Percentiles rank a stretch among this genome's conserved stretches.
phyloP scores from a whole-genome alignment of 2,797 vertebrate species.

The Micropoecilia bifurca region DNA sequence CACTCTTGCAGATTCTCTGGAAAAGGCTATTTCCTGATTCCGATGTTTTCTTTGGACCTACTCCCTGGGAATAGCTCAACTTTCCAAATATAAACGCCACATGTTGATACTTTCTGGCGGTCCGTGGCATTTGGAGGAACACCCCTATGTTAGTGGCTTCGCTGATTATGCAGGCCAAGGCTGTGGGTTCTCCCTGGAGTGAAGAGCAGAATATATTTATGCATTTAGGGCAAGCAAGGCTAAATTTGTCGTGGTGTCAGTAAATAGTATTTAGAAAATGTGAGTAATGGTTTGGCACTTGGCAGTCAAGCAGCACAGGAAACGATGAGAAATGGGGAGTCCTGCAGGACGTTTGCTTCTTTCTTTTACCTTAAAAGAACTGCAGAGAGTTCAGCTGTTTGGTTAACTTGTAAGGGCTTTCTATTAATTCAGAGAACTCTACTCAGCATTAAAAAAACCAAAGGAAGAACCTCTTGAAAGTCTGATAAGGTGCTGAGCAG shows the following conservation, averaged over 20 bases:
- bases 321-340: neutral
- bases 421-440: neutral
- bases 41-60: conserved; percentile 65
- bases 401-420: neutral
- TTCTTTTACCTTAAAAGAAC: neutral
- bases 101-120: conserved; percentile 64
- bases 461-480: conserved; percentile 14
- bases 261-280: conserved; percentile 20
- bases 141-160: conserved; percentile 65
- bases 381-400: neutral
- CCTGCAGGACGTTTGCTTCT: neutral
- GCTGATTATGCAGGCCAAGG: conserved; percentile 62
- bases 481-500: neutral
- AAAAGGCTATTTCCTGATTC: conserved; percentile 74
- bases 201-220: conserved; percentile 41
- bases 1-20: conserved; percentile 40
- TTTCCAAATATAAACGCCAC: conserved; percentile 79
- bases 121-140: conserved; percentile 58
- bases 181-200: conserved; percentile 47
- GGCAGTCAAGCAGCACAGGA: neutral
- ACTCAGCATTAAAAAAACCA: conserved; percentile 8
- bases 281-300: neutral
- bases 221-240: conserved; percentile 23
- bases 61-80: conserved; percentile 67
- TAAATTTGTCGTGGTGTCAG: conserved; percentile 36